A percentile compares a stretch with the other conserved stretches of the same genome.
Conservation (phyloP, 2,797 vertebrate species). For the Thunnus albacares region DNA sequence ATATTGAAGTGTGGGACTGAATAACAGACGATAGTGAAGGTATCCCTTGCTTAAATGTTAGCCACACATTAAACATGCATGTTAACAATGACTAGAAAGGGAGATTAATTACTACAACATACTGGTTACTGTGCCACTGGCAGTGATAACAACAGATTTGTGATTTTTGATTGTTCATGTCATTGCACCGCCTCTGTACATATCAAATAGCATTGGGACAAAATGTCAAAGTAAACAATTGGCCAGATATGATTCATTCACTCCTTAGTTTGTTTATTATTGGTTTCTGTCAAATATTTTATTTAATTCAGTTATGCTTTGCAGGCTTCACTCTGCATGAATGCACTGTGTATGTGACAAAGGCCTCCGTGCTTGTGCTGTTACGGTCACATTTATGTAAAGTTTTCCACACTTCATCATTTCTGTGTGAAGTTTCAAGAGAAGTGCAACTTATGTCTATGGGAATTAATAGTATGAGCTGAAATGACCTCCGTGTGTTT, state of each 20-base stretch:
- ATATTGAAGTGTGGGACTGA: not conserved
- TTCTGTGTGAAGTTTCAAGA: not conserved
- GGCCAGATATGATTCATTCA: not conserved
- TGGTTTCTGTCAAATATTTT: constrained; percentile 10
- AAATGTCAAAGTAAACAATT: not conserved
- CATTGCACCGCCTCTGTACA: not conserved
- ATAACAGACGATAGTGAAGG: not conserved
- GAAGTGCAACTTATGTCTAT: not conserved
- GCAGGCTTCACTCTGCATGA: constrained; percentile 5
- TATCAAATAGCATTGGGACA: not conserved
- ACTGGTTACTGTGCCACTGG: not conserved
- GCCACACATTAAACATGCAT: not conserved
- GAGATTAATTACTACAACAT: not conserved
- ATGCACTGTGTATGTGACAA: constrained; percentile 11
- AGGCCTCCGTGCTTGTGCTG: not conserved
- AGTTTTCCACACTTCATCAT: not conserved
- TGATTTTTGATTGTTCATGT: not conserved
- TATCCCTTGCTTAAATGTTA: constrained; percentile 5
- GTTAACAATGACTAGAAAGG: not conserved
- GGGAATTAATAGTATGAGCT: not conserved
- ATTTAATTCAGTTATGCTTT: not conserved
- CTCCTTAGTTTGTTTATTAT: constrained; percentile 12
- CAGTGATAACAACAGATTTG: not conserved
- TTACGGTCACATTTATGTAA: not conserved
- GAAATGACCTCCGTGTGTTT: not conserved